A percentile compares a stretch with the other conserved stretches of the same genome.
phyloP scores from a whole-genome alignment of 2,888 invertebrate species.

The Andricus curvator region DNA sequence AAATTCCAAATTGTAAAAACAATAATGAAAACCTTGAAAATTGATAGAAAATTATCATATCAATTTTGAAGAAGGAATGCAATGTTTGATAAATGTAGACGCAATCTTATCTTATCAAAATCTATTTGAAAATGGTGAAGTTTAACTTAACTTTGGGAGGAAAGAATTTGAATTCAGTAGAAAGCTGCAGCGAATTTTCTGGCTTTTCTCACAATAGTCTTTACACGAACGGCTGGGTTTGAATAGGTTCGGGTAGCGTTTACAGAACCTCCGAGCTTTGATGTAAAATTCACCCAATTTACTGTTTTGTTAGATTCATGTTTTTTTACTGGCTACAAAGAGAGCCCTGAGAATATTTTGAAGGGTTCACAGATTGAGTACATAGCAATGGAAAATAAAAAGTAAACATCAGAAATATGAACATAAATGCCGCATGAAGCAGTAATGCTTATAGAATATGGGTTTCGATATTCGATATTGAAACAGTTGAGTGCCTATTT shows the following conservation, averaged over 20 bases:
- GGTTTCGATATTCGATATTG: neutral
- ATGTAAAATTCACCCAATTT: neutral
- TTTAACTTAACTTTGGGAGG: too few species aligned
- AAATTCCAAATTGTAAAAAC: too few species aligned
- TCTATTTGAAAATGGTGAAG: too few species aligned
- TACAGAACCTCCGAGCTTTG: neutral
- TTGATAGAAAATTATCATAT: too few species aligned
- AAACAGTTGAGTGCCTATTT: neutral
- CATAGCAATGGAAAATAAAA: neutral
- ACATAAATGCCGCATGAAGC: neutral
- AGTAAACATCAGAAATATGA: neutral
- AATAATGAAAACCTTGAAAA: too few species aligned
- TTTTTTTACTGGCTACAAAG: neutral
- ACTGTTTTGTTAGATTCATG: neutral
- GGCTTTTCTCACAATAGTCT: neutral
- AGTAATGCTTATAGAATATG: neutral
- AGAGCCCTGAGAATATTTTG: neutral
- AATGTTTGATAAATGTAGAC: too few species aligned
- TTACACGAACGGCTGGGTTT: neutral
- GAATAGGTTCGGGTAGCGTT: neutral
- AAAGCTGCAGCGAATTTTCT: neutral
- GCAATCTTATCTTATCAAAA: too few species aligned
- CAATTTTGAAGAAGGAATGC: too few species aligned
- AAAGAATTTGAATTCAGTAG: too few species aligned
- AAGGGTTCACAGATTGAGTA: neutral